Percentiles rank a stretch among this genome's conserved stretches.
Conservation (phyloP, 2,888 invertebrate genomes). For the Phrixothrix hirtus region DNA sequence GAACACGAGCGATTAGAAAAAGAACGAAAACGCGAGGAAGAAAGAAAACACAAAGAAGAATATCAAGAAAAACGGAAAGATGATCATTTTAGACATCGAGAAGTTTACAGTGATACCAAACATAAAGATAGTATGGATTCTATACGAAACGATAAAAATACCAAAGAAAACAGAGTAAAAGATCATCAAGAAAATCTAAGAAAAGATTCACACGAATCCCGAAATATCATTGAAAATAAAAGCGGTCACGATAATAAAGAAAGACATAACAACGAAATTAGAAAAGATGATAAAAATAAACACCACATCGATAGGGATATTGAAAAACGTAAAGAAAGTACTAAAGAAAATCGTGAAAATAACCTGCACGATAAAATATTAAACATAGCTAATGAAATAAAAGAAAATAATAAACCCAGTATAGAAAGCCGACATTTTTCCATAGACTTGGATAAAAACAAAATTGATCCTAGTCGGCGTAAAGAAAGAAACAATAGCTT, state of each 20-base stretch:
- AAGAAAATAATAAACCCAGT: constrained; percentile 44
- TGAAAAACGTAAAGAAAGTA: constrained; percentile 54
- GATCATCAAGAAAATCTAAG: constrained; percentile 33
- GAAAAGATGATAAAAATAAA: constrained; percentile 43
- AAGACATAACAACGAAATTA: constrained; percentile 31
- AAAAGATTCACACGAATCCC: constrained; percentile 39
- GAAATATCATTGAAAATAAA: constrained; percentile 42
- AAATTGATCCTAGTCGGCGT: constrained; percentile 54
- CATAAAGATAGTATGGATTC: constrained; percentile 48
- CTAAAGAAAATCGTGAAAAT: constrained; percentile 58
- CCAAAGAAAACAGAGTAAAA: constrained; percentile 56
- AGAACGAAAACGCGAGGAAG: constrained; percentile 29
- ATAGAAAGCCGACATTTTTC: constrained; percentile 57
- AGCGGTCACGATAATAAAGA: constrained; percentile 55
- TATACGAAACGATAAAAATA: constrained; percentile 52
- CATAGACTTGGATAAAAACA: constrained; percentile 57
- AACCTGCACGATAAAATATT: constrained; percentile 60
- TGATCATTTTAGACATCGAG: constrained; percentile 59
- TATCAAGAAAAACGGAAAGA: constrained; percentile 57
- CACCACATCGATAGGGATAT: constrained; percentile 54
- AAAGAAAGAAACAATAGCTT: constrained; percentile 67
- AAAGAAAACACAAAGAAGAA: constrained; percentile 34
- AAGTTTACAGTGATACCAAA: constrained; percentile 56
- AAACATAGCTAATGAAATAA: constrained; percentile 42
- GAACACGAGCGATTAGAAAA: constrained; percentile 30